Conservation (phyloP, 2,113 vertebrate species). For the Xiphophorus maculatus region DNA sequence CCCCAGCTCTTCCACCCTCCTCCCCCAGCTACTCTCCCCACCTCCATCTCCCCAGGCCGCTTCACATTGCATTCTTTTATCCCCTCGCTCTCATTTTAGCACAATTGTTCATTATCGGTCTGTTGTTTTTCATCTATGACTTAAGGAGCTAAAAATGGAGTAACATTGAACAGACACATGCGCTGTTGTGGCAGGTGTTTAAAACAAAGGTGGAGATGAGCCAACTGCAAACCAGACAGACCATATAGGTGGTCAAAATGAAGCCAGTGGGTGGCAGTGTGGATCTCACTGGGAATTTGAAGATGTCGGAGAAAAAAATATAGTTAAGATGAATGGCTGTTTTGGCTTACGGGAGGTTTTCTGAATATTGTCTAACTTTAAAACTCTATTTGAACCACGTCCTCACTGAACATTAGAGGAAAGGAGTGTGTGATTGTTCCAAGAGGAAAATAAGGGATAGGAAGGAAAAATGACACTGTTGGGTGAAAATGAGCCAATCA, state of each 20-base stretch:
- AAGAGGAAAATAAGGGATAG: conserved; percentile 11
- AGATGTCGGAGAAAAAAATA: not conserved
- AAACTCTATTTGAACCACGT: not conserved
- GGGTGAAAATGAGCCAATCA: conserved; percentile 42
- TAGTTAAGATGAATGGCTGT: not conserved
- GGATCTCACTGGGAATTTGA: not conserved
- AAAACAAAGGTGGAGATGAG: not conserved
- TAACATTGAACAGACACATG: not conserved
- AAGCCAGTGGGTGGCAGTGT: not conserved
- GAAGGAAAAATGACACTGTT: not conserved
- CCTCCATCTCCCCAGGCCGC: not conserved
- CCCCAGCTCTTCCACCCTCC: not conserved
- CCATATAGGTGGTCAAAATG: not conserved
- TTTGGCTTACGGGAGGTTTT: not conserved
- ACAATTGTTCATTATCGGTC: not conserved
- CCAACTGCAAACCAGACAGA: not conserved
- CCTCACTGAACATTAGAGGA: not conserved
- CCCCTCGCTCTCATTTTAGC: conserved; percentile 15
- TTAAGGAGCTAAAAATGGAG: not conserved
- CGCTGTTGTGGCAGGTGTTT: not conserved
- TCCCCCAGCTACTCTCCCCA: not conserved
- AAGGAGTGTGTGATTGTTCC: conserved; percentile 6
- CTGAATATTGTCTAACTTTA: not conserved
- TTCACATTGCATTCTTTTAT: conserved; percentile 9
- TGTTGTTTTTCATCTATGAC: not conserved